Percentiles rank a stretch among this genome's conserved stretches.
These are phyloP conservation scores for Popillia japonica DNA, from an alignment of 1,140 invertebrate species.

Conservation along the genomic window DNA sequence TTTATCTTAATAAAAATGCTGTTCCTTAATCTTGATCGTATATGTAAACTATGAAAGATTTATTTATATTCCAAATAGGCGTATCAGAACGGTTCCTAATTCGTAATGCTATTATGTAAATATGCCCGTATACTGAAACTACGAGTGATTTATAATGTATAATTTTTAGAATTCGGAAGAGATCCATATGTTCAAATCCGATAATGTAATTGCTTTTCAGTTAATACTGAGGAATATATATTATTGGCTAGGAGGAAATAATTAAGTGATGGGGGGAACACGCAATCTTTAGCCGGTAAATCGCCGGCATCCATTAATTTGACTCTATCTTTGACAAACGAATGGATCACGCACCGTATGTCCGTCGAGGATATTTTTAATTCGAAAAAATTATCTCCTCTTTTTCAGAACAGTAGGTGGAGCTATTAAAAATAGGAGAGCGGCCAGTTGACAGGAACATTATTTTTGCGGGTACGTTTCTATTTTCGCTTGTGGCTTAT, in stretches of 20 bases:
- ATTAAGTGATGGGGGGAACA: constrained; percentile 10
- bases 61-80: background rate
- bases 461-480: background rate
- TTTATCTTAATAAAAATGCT: too few relatives aligned
- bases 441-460: too few relatives aligned
- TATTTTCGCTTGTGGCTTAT: too few relatives aligned
- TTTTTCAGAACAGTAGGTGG: background rate
- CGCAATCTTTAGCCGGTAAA: background rate
- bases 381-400: background rate
- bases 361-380: background rate
- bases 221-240: background rate
- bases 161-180: background rate
- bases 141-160: background rate
- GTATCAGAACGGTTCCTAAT: background rate
- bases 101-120: background rate
- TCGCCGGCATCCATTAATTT: constrained; percentile 4
- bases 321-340: constrained; percentile 33
- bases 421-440: background rate
- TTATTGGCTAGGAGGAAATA: background rate
- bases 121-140: background rate
- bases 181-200: background rate
- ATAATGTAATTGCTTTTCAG: background rate
- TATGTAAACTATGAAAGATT: background rate
- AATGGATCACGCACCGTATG: constrained; percentile 41
- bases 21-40: background rate